Conservation (phyloP, 1,140 invertebrate species). For the Pararge aegeria region DNA sequence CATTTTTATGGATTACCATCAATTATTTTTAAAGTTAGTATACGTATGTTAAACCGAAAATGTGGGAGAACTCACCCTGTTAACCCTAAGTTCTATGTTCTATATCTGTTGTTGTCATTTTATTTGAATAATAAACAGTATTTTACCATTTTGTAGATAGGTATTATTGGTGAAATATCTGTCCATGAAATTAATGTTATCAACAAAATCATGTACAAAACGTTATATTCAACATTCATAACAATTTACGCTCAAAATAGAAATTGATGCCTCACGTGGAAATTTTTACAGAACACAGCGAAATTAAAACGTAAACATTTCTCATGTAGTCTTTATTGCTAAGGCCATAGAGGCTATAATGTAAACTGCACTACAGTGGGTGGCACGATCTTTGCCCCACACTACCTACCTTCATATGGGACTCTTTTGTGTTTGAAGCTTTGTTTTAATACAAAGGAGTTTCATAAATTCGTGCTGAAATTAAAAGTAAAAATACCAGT, state of each 20-base stretch:
- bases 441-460: slow-evolving; percentile 4
- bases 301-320: neutral
- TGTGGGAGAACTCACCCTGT: no score
- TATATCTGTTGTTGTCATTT: no score
- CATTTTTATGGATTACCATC: no score
- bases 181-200: no score
- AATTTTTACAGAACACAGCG: neutral
- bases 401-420: neutral
- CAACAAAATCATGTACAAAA: no score
- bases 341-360: neutral
- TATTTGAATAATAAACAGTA: no score
- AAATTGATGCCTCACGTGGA: neutral
- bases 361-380: neutral
- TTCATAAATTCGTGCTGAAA: neutral
- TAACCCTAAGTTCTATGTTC: no score
- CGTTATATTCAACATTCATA: neutral
- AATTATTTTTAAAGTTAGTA: no score
- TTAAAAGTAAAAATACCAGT: slow-evolving; percentile 1
- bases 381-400: neutral
- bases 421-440: slow-evolving; percentile 1
- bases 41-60: no score
- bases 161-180: no score
- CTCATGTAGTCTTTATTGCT: neutral
- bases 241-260: neutral
- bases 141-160: no score